A percentile compares a stretch with the other conserved stretches of the same genome.
Conservation (phyloP, 2,888 invertebrate species). For the Metellina segmentata region DNA sequence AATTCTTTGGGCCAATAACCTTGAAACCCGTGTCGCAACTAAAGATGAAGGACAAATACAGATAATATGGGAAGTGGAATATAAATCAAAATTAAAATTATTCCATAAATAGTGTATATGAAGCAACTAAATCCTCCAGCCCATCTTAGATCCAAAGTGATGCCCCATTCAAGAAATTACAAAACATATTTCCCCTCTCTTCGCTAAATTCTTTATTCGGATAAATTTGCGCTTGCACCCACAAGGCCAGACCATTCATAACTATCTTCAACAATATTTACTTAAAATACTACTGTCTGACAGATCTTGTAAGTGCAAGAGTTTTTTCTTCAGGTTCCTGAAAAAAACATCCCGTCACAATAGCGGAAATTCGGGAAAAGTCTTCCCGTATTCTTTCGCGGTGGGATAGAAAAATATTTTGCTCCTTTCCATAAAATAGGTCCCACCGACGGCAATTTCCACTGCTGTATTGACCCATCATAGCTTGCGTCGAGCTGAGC, state of each 20-base stretch:
- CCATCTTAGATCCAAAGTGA: too few species aligned
- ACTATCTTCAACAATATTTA: conserved; percentile 13
- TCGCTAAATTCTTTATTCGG: too few species aligned
- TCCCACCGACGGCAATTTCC: conserved; percentile 2
- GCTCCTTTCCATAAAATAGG: neutral
- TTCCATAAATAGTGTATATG: too few species aligned
- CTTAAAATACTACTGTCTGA: neutral
- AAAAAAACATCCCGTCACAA: neutral
- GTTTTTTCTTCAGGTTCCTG: neutral
- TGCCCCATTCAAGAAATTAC: too few species aligned
- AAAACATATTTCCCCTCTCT: too few species aligned
- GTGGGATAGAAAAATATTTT: conserved; percentile 26
- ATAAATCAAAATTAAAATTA: too few species aligned
- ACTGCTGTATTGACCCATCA: conserved; percentile 67
- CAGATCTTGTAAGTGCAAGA: neutral
- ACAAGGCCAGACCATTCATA: neutral
- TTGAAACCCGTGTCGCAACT: too few species aligned
- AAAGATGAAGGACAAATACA: too few species aligned
- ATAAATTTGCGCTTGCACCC: neutral
- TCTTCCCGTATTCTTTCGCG: neutral
- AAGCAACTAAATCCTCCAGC: too few species aligned
- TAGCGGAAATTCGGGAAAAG: neutral
- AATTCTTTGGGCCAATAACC: too few species aligned
- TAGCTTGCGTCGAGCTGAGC: conserved; percentile 9
- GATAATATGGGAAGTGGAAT: too few species aligned